Base-by-base conservation (phyloP, 1,140 invertebrate genomes). In the Microplitis demolitor region DNA sequence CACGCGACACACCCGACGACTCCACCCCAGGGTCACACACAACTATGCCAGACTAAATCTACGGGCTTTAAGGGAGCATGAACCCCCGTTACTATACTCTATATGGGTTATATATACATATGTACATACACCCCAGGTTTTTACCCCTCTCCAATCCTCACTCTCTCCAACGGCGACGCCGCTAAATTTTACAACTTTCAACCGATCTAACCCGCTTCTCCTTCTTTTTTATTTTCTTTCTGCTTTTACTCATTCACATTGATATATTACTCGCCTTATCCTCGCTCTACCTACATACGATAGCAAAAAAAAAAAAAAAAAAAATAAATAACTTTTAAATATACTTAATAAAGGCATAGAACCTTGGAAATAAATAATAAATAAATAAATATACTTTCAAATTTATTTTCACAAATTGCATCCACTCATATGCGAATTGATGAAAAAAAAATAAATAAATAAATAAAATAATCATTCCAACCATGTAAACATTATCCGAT, bases 161-260 rank as follows among this genome's bases (percentile, higher is more conserved):
- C 51, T 8, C 51, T 16, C 64, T 13, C 33, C 54, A 13, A 39
- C 50, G 37, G 61, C 62, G 45, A 74, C 54, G 71, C 13, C 58
- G 66, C 56, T 66, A 72, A 76, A 64, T 76, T 74, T 69, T 45
- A 54, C 74, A 71, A 76, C 70, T 78, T 76, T 73, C 66, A 60
- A 58, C 71, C 64, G 71, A 72, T 72, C 39, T 53, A 72, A 71
- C 69, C n/a, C 45, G 33, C 61, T 62, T 35, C 45, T 39, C 53
- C 24, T 24, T 34, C 35, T 67, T 67, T 54, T 67, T 60, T 54
- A n/a, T 8, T 61, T 37, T 34, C 16, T 31, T n/a, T 51, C 2
- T 33, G 35, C 62, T 72, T 66, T 54, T 66, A 37, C 53, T 24
- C 39, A 37, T 61, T 33, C 63, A 14, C 35, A 39, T 60, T 72